Evolutionary conservation across 1,140 invertebrate species (phyloP), one percentile per base, ranked within the genome.

Genomic region (Proctacanthus coquilletti): DNA sequence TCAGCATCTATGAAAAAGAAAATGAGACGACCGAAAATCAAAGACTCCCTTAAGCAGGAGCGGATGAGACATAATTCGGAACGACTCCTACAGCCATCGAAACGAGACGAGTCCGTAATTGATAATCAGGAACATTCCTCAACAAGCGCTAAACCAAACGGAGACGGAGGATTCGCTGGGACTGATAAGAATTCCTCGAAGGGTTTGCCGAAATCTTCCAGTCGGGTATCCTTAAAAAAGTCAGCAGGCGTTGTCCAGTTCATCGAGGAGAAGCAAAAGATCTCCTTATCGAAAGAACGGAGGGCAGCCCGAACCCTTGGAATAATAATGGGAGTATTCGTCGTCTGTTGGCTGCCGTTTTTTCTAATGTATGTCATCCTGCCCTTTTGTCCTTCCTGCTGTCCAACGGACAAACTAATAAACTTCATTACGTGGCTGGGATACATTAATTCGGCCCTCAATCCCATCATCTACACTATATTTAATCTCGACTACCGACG

Each of bases 381-480:
- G 37, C 85, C 86, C 1, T 91, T 89, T 53, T 93, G 86, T 56
- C 61, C 71, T 2, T 67, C 64, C 31, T 87, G 83, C 52, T 80
- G 80, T 53, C 78, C 83, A 10, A 84, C 80, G 5, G 72, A 76
- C 25, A 75, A 77, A 49, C 64, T 89, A 38, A 77, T 82, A 29
- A 86, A 88, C 57, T 85, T 91, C 51, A 86, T 91, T 47, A 91
- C 86, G 19, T 98, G 94, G 94, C 72, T 98, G 25, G 94, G 94
- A 17, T 98, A 98, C 59, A 77, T 95, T 40, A 98, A 98, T 63
- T 95, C 89, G 17, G 85, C 85, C n/a, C 69, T 96, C 9, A 97
- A 97, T 64, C 93, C 93, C 9, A 74, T 96, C 47, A 96, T 97
- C 45, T 98, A 97, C 62, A 95, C 91, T 2, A 94, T 95, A 56